Evolutionary conservation across 2,888 invertebrate genomes (phyloP).

Genomic region (Eustalomyia histrio): DNA sequence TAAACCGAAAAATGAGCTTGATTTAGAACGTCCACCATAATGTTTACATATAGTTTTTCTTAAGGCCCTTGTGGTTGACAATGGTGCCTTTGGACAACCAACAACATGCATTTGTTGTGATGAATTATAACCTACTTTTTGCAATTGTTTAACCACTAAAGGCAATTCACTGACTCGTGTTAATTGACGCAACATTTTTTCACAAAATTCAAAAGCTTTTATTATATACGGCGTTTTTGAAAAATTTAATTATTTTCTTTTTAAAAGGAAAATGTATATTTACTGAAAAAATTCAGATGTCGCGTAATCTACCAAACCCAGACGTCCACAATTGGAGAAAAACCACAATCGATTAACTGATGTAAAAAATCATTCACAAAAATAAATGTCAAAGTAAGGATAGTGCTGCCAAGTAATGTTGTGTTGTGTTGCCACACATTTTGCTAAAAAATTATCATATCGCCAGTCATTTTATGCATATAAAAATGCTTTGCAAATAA

Average conservation of each 20-base stretch:
- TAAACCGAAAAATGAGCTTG: constrained; percentile 77
- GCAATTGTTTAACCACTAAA: constrained; percentile 75
- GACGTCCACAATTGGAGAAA: constrained; percentile 32
- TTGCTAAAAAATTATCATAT: too few relatives aligned
- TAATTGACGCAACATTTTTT: constrained; percentile 75
- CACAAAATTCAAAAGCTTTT: constrained; percentile 64
- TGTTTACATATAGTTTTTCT: constrained; percentile 55
- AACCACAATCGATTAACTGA: neutral
- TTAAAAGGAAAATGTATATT: neutral
- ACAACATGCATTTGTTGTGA: constrained; percentile 56
- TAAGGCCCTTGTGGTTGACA: constrained; percentile 3
- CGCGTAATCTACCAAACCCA: constrained; percentile 37
- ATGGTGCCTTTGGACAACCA: constrained; percentile 48
- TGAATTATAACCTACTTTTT: constrained; percentile 74
- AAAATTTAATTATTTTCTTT: neutral
- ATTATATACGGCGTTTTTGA: constrained; percentile 61
- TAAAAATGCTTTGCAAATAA: too few relatives aligned
- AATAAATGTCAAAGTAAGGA: constrained; percentile 5
- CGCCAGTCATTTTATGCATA: too few relatives aligned
- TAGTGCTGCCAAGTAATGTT: neutral
- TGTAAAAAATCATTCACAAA: constrained; percentile 21
- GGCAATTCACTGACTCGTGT: constrained; percentile 74
- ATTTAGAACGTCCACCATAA: constrained; percentile 69
- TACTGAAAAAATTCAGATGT: constrained; percentile 5
- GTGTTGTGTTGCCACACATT: too few relatives aligned